Conservation (phyloP, 1,140 invertebrate species). For the Platorchestia sp. region DNA sequence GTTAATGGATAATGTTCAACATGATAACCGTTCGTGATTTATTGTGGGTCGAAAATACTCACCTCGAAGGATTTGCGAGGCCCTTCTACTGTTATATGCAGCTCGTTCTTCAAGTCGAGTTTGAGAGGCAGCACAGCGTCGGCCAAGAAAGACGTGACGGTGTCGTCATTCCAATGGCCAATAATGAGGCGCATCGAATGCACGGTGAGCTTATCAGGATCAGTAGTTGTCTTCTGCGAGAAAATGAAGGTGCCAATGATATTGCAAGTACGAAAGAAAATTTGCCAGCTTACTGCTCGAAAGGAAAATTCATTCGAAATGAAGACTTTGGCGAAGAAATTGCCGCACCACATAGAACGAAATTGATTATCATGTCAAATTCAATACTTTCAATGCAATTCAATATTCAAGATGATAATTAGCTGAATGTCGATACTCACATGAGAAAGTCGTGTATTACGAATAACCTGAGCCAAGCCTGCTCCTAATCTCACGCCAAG, state of each 20-base stretch:
- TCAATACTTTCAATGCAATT: too few species aligned
- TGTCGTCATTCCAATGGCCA: not conserved
- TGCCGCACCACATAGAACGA: too few species aligned
- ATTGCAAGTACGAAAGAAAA: not conserved
- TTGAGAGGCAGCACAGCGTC: constrained; percentile 14
- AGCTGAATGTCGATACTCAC: not conserved
- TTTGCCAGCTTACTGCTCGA: too few species aligned
- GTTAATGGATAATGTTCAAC: not conserved
- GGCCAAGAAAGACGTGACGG: not conserved
- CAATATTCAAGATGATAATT: not conserved
- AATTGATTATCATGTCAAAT: too few species aligned
- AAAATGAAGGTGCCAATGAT: not conserved
- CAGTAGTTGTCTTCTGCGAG: not conserved
- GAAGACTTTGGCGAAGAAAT: too few species aligned
- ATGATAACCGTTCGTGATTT: not conserved
- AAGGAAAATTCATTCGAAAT: not conserved
- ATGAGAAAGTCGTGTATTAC: too few species aligned
- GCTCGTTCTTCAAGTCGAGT: not conserved
- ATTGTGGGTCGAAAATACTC: not conserved
- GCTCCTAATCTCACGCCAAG: not conserved
- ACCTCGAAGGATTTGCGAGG: not conserved
- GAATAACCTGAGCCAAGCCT: not conserved
- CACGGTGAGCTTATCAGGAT: not conserved
- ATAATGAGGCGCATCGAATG: not conserved
- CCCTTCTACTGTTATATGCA: not conserved